A percentile compares a stretch with the other conserved stretches of the same genome.
These are phyloP conservation scores for Coenobita brevimanus DNA, from an alignment of 1,140 invertebrate genomes.

Conservation along the genomic window DNA sequence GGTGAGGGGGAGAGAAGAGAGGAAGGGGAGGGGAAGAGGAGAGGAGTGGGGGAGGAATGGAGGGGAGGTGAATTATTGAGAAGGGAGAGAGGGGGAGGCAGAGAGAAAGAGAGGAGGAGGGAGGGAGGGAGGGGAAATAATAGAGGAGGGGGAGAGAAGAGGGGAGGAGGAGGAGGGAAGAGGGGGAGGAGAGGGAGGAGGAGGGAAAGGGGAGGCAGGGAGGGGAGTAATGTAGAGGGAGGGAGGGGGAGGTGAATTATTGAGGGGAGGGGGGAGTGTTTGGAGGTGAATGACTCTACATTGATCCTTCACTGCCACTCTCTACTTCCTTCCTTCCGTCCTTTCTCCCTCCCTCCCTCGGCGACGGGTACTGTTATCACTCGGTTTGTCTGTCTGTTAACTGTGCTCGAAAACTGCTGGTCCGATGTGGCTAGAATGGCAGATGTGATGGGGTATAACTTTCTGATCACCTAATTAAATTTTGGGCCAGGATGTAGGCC, in stretches of 20 bases:
- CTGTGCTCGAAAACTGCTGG: too few relatives aligned
- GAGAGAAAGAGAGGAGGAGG: not conserved
- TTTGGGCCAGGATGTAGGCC: too few relatives aligned
- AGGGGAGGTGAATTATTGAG: too few relatives aligned
- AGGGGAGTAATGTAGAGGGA: not conserved
- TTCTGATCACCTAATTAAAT: too few relatives aligned
- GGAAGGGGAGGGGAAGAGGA: not conserved
- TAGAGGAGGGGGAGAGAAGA: not conserved
- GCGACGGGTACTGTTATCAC: too few relatives aligned
- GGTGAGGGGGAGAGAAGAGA: not conserved
- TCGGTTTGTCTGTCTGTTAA: too few relatives aligned
- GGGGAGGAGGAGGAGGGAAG: not conserved
- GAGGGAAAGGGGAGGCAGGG: not conserved
- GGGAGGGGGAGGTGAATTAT: not conserved
- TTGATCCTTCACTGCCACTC: not conserved
- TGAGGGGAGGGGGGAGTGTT: not conserved
- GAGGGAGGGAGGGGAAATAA: not conserved
- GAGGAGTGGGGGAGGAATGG: not conserved
- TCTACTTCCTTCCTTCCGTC: not conserved
- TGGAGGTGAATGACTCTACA: not conserved
- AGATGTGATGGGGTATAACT: too few relatives aligned
- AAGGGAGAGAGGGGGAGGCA: not conserved
- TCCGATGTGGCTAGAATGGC: too few relatives aligned
- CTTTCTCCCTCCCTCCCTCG: not conserved
- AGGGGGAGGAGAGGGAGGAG: not conserved